These are phyloP conservation scores for Nyctereutes procyonoides DNA, from an alignment of 2,113 vertebrate species.

Conservation along the genomic window DNA sequence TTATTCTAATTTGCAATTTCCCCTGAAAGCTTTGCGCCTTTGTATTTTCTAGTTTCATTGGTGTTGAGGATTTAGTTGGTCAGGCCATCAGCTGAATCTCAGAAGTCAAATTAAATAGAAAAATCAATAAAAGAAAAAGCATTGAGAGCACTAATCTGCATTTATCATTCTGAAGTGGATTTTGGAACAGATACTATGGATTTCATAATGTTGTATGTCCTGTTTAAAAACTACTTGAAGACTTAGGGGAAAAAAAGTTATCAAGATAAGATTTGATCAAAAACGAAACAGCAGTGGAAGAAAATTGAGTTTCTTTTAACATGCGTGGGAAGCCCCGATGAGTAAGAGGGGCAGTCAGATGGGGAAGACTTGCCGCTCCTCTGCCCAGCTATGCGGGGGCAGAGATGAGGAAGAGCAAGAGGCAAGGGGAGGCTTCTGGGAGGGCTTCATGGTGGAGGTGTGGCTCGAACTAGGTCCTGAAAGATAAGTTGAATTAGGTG, in stretches of 20 bases:
- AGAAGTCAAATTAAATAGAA: background rate
- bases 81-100: background rate
- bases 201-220: background rate
- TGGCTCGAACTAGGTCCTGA: background rate
- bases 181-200: background rate
- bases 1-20: background rate
- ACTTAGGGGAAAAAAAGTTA: background rate
- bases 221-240: background rate
- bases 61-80: background rate
- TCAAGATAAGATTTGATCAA: background rate
- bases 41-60: background rate
- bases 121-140: background rate
- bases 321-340: background rate
- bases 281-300: background rate
- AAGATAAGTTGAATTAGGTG: background rate
- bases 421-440: background rate
- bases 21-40: background rate
- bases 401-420: fast-evolving
- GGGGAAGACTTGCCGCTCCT: background rate
- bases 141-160: too few relatives aligned
- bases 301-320: background rate
- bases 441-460: background rate
- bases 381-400: fast-evolving
- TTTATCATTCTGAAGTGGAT: background rate
- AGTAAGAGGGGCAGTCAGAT: background rate